A percentile compares a stretch with the other conserved stretches of the same genome.
Evolutionary conservation across 2,797 vertebrate genomes (phyloP).

Genomic region (Acrossocheilus wenchowensis): DNA sequence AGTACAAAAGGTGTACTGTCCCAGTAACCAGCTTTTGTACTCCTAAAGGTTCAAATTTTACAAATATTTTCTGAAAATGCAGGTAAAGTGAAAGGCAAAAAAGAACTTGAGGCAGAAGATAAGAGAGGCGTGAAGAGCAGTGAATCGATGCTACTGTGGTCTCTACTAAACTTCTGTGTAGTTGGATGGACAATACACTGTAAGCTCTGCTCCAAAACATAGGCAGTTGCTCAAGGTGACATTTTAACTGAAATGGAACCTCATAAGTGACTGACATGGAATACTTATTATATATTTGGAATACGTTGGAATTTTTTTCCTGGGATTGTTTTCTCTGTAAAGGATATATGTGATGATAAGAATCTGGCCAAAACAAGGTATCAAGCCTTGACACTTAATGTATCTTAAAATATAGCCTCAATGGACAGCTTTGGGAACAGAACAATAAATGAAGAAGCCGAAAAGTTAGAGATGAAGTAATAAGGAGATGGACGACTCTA

Average conservation of each 20-base stretch:
- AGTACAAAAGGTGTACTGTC: neutral
- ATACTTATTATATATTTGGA: neutral
- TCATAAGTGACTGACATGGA: neutral
- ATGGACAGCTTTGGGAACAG: neutral
- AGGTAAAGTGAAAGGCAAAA: neutral
- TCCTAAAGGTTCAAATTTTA: neutral
- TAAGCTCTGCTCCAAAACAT: neutral
- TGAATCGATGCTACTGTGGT: neutral
- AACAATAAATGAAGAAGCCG: slow-evolving; percentile 15
- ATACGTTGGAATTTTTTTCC: neutral
- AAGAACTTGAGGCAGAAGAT: neutral
- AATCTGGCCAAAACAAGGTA: neutral
- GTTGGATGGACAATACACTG: neutral
- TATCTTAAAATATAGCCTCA: neutral
- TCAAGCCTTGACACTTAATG: neutral
- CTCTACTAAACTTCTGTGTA: neutral
- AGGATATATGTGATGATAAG: neutral
- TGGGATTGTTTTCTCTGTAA: neutral
- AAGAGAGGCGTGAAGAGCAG: neutral
- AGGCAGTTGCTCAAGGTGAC: neutral
- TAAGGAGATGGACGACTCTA: slow-evolving; percentile 41
- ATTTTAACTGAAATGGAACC: neutral
- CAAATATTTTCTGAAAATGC: neutral
- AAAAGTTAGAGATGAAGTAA: slow-evolving; percentile 14
- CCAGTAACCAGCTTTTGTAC: neutral